phyloP scores from a whole-genome alignment of 2,797 vertebrate species.

The Apodemus agrarius region DNA sequence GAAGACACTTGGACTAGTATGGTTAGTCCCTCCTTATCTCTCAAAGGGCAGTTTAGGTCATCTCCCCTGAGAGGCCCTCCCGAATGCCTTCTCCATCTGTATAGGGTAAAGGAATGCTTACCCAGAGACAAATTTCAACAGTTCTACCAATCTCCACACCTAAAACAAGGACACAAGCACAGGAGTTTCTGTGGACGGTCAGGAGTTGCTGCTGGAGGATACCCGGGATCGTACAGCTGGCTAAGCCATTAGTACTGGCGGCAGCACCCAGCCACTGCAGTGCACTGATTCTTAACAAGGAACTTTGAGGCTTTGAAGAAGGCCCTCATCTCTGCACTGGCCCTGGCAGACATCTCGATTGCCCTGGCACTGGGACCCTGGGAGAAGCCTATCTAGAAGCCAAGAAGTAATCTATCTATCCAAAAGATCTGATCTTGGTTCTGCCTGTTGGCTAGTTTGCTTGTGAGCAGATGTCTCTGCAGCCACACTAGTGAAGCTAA shows the following conservation, averaged over 20 bases:
- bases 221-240: rapidly evolving
- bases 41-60: not conserved
- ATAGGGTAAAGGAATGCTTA: not conserved
- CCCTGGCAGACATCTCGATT: not conserved
- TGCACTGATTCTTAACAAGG: not conserved
- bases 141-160: too few relatives aligned
- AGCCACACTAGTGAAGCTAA: not conserved
- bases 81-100: not conserved
- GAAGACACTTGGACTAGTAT: not conserved
- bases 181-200: not conserved
- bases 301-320: not conserved
- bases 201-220: not conserved
- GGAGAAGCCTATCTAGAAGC: not conserved
- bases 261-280: not conserved
- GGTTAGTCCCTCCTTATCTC: not conserved
- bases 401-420: not conserved
- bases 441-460: not conserved
- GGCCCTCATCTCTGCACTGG: not conserved
- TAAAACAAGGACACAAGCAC: not conserved
- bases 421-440: not conserved
- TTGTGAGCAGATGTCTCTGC: not conserved
- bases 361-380: not conserved
- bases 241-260: too few relatives aligned
- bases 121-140: not conserved
- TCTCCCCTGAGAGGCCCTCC: constrained; percentile 5